Percentiles rank a stretch among this genome's conserved stretches.
Evolutionary conservation across 2,797 vertebrate species (phyloP).

Genomic region (Rhinella marina): DNA sequence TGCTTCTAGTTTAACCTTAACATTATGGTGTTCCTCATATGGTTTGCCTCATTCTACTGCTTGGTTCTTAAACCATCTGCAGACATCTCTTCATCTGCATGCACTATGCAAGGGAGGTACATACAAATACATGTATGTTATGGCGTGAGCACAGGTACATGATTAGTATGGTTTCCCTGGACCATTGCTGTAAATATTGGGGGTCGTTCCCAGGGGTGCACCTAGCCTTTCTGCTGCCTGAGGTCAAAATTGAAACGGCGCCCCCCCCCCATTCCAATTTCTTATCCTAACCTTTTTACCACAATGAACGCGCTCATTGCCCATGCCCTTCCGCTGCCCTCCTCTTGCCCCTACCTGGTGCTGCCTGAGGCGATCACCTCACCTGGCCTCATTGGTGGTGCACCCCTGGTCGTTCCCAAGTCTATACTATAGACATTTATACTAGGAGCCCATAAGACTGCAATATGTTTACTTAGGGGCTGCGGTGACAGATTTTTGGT

Average conservation of each 20-base stretch:
- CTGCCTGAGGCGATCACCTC: no score
- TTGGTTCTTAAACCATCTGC: not conserved
- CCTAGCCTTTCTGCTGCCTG: no score
- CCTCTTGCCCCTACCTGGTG: no score
- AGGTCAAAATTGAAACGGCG: no score
- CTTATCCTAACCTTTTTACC: no score
- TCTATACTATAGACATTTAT: not conserved
- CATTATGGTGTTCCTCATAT: not conserved
- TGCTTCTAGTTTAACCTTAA: constrained; percentile 10
- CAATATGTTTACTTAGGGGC: not conserved
- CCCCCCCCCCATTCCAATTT: no score
- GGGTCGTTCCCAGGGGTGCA: not conserved
- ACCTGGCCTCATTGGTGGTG: no score
- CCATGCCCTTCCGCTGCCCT: no score
- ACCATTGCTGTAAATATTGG: not conserved
- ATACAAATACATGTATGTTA: not conserved
- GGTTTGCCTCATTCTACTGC: not conserved
- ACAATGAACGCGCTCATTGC: no score
- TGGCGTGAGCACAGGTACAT: not conserved
- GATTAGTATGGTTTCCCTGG: not conserved
- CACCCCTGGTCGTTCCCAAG: not conserved
- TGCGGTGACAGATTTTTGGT: not conserved
- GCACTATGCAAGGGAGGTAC: not conserved
- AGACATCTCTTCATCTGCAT: constrained; percentile 7
- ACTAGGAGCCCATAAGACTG: not conserved